Evolutionary conservation across 2,797 vertebrate species (phyloP).

Genomic region (Crenichthys baileyi): DNA sequence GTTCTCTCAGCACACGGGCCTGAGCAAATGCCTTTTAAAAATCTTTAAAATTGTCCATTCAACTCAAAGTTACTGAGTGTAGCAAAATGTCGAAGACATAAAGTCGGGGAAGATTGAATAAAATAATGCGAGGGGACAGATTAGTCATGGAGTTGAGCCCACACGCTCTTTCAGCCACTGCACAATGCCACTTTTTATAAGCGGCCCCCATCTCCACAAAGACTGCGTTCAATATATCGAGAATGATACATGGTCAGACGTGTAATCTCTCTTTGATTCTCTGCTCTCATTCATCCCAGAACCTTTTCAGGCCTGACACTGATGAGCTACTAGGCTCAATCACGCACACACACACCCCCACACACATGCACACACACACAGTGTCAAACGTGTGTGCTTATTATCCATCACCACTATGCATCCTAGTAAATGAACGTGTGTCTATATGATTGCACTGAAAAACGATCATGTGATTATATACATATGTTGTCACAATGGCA

Average conservation of each 20-base stretch:
- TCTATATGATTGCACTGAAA: conserved; percentile 35
- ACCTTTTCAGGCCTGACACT: conserved; percentile 98
- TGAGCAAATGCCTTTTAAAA: conserved; percentile 98
- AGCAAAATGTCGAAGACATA: conserved; percentile 99
- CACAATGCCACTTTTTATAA: conserved; percentile 99
- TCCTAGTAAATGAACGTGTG: conserved; percentile 42
- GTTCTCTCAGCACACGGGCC: conserved; percentile 86
- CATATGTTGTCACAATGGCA: background rate
- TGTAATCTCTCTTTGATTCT: conserved; percentile 99
- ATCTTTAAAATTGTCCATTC: conserved; percentile 99
- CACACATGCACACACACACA: conserved; percentile 29
- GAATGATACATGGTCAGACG: conserved; percentile 99
- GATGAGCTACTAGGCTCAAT: conserved; percentile 92
- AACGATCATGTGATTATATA: conserved; percentile 18
- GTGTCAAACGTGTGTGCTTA: conserved; percentile 23
- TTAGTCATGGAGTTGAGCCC: conserved; percentile 99
- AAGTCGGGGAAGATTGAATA: conserved; percentile 99
- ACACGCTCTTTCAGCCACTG: conserved; percentile 93
- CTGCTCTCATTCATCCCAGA: conserved; percentile 95
- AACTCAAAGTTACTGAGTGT: conserved; percentile 99
- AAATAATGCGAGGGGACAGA: conserved; percentile 99
- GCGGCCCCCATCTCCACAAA: conserved; percentile 96
- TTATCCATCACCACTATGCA: conserved; percentile 33
- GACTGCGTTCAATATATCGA: conserved; percentile 98
- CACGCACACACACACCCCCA: conserved; percentile 29